Conservation (phyloP, 2,888 invertebrate genomes). For the Ophion slaviceki region DNA sequence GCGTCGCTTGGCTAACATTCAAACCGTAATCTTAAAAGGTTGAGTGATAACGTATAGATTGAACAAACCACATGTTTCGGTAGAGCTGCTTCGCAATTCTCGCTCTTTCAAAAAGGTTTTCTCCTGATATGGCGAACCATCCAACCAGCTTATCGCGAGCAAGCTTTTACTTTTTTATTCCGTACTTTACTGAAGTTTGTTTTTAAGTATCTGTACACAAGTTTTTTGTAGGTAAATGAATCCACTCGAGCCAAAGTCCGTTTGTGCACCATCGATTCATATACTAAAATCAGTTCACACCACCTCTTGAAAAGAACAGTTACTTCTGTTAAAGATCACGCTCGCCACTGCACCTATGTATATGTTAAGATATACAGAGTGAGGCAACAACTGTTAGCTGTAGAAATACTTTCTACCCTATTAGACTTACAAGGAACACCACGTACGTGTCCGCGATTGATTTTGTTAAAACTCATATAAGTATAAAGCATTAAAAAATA, state of each 20-base stretch:
- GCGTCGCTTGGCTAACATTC: not conserved
- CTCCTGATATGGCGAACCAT: constrained; percentile 15
- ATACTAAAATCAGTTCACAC: not conserved
- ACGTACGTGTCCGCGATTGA: no score
- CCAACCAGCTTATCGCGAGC: constrained; percentile 21
- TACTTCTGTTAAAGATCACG: no score
- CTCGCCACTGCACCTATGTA: no score
- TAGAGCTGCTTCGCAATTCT: not conserved
- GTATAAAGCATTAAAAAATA: no score
- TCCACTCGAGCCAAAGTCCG: not conserved
- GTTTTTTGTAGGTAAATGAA: not conserved
- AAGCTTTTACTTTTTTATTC: constrained; percentile 14
- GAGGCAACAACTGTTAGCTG: no score
- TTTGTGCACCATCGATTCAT: not conserved
- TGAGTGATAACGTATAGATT: not conserved
- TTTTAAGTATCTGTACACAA: not conserved
- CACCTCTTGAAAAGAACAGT: not conserved
- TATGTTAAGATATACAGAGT: no score
- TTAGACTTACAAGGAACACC: no score
- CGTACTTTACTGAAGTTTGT: not conserved
- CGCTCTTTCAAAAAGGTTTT: not conserved
- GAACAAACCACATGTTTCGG: not conserved
- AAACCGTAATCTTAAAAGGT: not conserved
- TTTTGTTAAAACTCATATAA: no score
- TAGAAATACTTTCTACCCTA: no score